phyloP scores from a whole-genome alignment of 2,888 invertebrate genomes.

The Salticus scenicus region DNA sequence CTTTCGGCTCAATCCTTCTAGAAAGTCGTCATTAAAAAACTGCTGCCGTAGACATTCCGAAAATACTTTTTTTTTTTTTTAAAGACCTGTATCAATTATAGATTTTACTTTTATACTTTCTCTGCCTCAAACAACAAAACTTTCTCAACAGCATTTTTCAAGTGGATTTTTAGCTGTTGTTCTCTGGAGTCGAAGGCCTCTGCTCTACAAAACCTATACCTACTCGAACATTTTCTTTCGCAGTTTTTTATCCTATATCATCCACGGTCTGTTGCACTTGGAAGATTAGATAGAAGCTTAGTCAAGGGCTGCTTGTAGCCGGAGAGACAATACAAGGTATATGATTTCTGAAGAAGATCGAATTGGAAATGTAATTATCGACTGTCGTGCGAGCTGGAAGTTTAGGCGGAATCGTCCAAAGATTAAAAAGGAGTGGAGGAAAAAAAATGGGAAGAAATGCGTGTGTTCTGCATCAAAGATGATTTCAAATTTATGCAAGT shows the following conservation, averaged over 20 bases:
- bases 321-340: background rate
- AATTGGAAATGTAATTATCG: background rate
- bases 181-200: background rate
- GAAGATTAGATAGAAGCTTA: background rate
- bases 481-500: background rate
- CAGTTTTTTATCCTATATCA: too few species aligned
- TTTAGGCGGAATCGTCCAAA: background rate
- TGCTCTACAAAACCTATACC: too few species aligned
- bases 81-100: too few species aligned
- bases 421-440: background rate
- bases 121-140: background rate
- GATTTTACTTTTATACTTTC: background rate
- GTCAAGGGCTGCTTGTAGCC: conserved; percentile 1
- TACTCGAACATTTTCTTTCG: too few species aligned
- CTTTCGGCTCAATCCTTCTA: too few species aligned
- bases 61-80: too few species aligned
- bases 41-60: too few species aligned
- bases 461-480: background rate
- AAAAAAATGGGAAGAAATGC: too few species aligned
- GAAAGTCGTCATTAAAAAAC: too few species aligned
- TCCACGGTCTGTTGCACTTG: background rate
- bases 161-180: too few species aligned
- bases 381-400: background rate
- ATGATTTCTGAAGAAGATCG: background rate
- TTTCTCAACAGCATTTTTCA: conserved; percentile 1